phyloP scores from a whole-genome alignment of 2,797 vertebrate genomes.

The Neostethus bicornis region DNA sequence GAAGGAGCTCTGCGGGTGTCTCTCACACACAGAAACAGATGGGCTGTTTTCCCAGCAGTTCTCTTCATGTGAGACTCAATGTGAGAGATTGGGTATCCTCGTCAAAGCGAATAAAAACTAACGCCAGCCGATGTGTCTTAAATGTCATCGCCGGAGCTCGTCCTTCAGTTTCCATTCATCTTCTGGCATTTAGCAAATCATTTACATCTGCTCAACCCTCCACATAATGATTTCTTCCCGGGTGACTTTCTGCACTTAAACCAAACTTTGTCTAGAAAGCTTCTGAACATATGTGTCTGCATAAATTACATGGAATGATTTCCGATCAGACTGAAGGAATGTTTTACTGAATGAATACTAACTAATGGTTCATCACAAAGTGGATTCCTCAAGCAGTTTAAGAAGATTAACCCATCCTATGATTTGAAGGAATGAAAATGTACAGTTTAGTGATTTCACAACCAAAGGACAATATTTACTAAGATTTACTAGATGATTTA shows the following conservation, averaged over 20 bases:
- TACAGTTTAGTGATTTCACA: too few relatives aligned
- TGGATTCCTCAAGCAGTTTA: too few relatives aligned
- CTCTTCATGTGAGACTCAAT: slow-evolving; percentile 23
- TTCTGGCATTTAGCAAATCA: not conserved
- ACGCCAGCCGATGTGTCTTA: not conserved
- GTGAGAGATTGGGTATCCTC: slow-evolving; percentile 2
- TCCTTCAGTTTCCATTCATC: not conserved
- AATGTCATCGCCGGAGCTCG: not conserved
- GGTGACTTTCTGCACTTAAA: not conserved
- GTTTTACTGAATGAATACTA: too few relatives aligned
- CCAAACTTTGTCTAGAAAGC: not conserved
- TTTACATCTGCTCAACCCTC: not conserved
- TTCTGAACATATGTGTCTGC: too few relatives aligned
- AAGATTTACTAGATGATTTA: too few relatives aligned
- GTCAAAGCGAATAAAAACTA: not conserved
- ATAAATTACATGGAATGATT: too few relatives aligned
- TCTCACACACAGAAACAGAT: slow-evolving; percentile 49
- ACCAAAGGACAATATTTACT: too few relatives aligned
- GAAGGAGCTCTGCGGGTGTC: slow-evolving; percentile 38
- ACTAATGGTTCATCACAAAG: too few relatives aligned
- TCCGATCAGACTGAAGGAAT: too few relatives aligned
- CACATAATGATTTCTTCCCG: not conserved
- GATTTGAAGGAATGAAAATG: too few relatives aligned
- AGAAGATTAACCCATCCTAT: too few relatives aligned
- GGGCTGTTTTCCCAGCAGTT: slow-evolving; percentile 25